Conservation (phyloP, 2,888 invertebrate genomes). For the Habrosyne pyritoides region DNA sequence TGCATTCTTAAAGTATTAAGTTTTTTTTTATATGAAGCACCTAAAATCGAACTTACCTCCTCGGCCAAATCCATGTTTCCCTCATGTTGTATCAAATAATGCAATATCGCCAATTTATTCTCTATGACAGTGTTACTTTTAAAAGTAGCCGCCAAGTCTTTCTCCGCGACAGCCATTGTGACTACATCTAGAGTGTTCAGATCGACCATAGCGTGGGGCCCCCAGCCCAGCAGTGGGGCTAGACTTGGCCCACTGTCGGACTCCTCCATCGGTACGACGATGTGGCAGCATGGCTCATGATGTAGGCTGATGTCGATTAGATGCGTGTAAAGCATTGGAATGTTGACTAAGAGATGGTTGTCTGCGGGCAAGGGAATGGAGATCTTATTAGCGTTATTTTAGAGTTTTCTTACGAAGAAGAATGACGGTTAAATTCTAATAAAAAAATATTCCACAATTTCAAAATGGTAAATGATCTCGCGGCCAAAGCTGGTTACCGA, state of each 20-base stretch:
- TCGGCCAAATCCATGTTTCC: constrained; percentile 89
- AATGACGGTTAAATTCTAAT: too few relatives aligned
- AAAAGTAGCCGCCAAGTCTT: constrained; percentile 87
- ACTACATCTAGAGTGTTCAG: constrained; percentile 88
- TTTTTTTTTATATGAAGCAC: too few relatives aligned
- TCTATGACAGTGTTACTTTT: constrained; percentile 86
- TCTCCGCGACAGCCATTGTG: constrained; percentile 85
- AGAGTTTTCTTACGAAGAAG: too few relatives aligned
- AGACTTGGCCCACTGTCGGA: constrained; percentile 84
- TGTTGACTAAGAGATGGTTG: constrained; percentile 91
- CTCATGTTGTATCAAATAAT: constrained; percentile 91
- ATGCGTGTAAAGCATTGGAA: constrained; percentile 93
- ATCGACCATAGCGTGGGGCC: constrained; percentile 84
- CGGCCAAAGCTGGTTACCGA: too few relatives aligned
- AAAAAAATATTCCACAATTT: too few relatives aligned
- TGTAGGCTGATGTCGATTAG: constrained; percentile 91
- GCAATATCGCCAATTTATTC: constrained; percentile 91
- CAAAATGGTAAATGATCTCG: too few relatives aligned
- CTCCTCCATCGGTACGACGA: constrained; percentile 86
- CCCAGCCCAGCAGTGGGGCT: constrained; percentile 86
- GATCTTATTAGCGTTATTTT: background rate
- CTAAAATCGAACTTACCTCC: constrained; percentile 87
- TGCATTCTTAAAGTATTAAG: too few relatives aligned
- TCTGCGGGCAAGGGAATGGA: constrained; percentile 68
- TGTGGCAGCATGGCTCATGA: constrained; percentile 93